phyloP scores from a whole-genome alignment of 2,113 vertebrate species.

The Ceyx margarethae region DNA sequence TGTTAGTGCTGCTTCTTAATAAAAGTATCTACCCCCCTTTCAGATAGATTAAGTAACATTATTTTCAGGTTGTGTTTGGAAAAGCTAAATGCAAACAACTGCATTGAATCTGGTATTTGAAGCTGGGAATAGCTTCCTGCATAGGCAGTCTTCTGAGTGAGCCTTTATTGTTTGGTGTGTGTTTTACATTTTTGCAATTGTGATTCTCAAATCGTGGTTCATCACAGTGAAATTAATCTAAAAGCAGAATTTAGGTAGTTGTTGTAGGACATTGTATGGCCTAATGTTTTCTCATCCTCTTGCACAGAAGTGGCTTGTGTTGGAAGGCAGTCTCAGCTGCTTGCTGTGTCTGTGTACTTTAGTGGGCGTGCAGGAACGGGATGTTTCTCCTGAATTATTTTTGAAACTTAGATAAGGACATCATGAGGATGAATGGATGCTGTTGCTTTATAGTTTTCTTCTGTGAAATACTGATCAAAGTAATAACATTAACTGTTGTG shows the following conservation, averaged over 20 bases:
- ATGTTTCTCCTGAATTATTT: neutral
- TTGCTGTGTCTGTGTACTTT: rapidly evolving
- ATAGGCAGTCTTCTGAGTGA: neutral
- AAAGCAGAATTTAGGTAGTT: neutral
- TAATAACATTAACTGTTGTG: neutral
- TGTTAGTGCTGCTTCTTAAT: neutral
- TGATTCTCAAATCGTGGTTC: neutral
- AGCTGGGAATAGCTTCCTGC: neutral
- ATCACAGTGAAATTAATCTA: neutral
- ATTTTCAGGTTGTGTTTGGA: neutral
- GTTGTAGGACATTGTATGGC: neutral
- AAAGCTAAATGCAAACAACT: neutral
- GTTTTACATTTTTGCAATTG: neutral
- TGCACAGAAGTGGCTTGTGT: neutral
- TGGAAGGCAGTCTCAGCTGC: neutral
- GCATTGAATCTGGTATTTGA: neutral
- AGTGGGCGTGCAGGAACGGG: neutral
- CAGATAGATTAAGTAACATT: neutral
- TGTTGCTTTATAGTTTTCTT: neutral
- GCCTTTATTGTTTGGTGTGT: neutral
- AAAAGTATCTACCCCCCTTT: neutral
- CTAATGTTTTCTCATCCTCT: neutral
- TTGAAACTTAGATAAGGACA: neutral
- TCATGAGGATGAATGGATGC: neutral
- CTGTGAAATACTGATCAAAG: neutral